Evolutionary conservation across 2,888 invertebrate genomes (phyloP).

Genomic region (Pyralis farinalis): DNA sequence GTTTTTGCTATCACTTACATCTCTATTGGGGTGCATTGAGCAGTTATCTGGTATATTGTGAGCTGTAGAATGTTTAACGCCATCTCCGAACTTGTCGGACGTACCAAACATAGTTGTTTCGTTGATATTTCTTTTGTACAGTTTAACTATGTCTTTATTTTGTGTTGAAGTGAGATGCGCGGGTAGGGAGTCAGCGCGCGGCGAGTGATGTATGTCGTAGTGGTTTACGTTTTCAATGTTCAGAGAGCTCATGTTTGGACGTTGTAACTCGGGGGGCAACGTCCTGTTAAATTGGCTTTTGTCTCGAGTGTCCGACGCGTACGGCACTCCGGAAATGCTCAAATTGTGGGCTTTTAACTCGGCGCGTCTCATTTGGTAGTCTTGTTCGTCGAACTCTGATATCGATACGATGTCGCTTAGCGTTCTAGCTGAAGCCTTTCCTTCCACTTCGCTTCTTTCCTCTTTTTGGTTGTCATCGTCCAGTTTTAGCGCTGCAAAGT

Average conservation of each 20-base stretch:
- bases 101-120: slow-evolving; percentile 65
- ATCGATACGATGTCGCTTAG: slow-evolving; percentile 87
- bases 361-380: slow-evolving; percentile 76
- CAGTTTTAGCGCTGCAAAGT: slow-evolving; percentile 77
- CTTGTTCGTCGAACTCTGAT: slow-evolving; percentile 86
- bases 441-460: slow-evolving; percentile 67
- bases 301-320: slow-evolving; percentile 34
- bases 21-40: slow-evolving; percentile 73
- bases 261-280: slow-evolving; percentile 53
- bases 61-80: slow-evolving; percentile 42
- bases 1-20: slow-evolving; percentile 56
- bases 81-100: slow-evolving; percentile 36
- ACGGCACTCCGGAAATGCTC: slow-evolving; percentile 40
- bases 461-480: slow-evolving; percentile 78
- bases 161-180: slow-evolving; percentile 65
- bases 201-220: slow-evolving; percentile 48
- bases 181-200: slow-evolving; percentile 64
- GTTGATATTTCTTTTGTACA: slow-evolving; percentile 65
- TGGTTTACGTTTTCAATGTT: slow-evolving; percentile 55
- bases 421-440: slow-evolving; percentile 85
- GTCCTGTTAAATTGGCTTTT: slow-evolving; percentile 47
- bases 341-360: slow-evolving; percentile 57
- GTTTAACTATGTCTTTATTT: slow-evolving; percentile 44
- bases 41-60: slow-evolving; percentile 66
- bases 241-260: slow-evolving; percentile 60